Base-by-base conservation (phyloP, 2,113 vertebrate species). In the Mobula hypostoma region DNA sequence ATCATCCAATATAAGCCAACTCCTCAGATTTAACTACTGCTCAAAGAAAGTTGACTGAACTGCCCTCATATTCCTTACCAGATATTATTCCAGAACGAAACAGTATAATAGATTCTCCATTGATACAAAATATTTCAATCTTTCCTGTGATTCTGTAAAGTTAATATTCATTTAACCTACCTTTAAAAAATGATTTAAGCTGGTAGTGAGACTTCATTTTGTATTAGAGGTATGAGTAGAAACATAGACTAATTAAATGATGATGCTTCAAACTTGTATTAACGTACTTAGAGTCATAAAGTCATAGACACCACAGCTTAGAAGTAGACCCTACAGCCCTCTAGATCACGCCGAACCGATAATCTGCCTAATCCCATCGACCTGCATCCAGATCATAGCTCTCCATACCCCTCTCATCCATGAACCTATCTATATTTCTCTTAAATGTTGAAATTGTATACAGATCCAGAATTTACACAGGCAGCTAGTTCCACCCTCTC, bases 81-180 rank as follows among this genome's bases (percentile, higher is more conserved):
- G 61, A 90, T 66, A 66, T n/a, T 61, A 63, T 90, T 66, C 85
- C 63, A 90, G n/a, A 90, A 90, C 14, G 85, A 63, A 90, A 90
- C 85, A 90, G 58, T 63, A 61, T 90, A 6, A 90, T 32, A 90
- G 85, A 90, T 32, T 90, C 29, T 68, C 61, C 5, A 90, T 90
- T 90, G 85, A 90, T n/a, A 17, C 12, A n/a, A n/a, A 90, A 90
- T 32, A 66, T 66, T 17, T 66, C 7, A 90, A 48, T 66, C 29
- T 21, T n/a, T 32, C 29, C 85, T n/a, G 0, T 32, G 66, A 90
- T 90, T 90, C 66, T 66, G 29, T 9, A 66, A 68, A 32, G 29
- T 90, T 63, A 32, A n/a, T n/a, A 3, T 66, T 90, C 29, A n/a
- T 9, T 61, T 66, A 68, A 36, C 61, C 61, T 66, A 66, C 29